Evolutionary conservation across 37 sponge, comb jelly and placozoan species (phyloP).

Genomic region (Ephydatia muelleri): DNA sequence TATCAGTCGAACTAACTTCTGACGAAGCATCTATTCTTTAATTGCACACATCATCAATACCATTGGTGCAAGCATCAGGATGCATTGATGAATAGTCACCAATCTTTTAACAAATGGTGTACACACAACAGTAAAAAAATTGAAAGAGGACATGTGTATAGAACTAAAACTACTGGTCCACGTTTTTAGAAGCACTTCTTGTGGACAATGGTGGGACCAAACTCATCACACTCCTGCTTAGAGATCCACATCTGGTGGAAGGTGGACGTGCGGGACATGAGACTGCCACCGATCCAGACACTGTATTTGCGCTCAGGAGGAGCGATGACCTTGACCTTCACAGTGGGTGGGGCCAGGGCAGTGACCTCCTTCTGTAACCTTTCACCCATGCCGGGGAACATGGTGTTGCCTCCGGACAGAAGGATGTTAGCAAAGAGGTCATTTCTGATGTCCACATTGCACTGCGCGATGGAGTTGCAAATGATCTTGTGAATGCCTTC

Average conservation of each 20-base stretch:
- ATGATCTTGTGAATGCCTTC: slow-evolving; percentile 97
- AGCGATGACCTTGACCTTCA: no score
- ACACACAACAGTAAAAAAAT: no score
- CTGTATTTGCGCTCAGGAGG: no score
- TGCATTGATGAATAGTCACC: no score
- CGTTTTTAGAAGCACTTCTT: no score
- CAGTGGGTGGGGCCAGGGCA: no score
- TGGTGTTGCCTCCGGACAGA: slow-evolving; percentile 98
- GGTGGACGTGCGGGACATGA: slow-evolving; percentile 97
- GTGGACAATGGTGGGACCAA: no score
- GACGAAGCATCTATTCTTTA: not conserved
- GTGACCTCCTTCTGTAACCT: slow-evolving; percentile 99
- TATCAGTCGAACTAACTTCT: not conserved
- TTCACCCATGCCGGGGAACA: slow-evolving; percentile 99
- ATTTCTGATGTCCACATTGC: slow-evolving; percentile 98
- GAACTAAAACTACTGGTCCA: no score
- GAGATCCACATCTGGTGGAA: slow-evolving; percentile 99
- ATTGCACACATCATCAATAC: not conserved
- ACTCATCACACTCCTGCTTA: no score
- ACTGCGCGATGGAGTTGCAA: slow-evolving; percentile 99
- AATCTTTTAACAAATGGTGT: no score
- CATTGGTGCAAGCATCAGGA: not conserved
- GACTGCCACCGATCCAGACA: no score
- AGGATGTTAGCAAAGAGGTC: slow-evolving; percentile 98
- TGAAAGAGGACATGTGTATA: no score